A percentile compares a stretch with the other conserved stretches of the same genome.
Conservation (phyloP, 2,113 vertebrate species). For the Xiphophorus maculatus region DNA sequence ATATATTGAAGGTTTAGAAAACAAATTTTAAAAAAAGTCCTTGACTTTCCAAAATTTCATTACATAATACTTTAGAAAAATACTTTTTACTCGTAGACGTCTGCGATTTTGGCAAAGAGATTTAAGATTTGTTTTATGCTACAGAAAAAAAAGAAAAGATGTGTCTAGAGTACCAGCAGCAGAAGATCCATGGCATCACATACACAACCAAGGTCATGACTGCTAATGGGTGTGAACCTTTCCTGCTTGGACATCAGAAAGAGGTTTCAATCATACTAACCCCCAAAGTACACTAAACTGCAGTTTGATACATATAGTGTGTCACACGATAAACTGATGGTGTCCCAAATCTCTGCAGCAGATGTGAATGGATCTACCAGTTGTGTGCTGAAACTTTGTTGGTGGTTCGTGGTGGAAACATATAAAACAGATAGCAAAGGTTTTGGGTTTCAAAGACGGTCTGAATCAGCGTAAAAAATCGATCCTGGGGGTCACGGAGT, state of each 20-base stretch:
- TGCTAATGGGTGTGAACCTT: conserved; percentile 47
- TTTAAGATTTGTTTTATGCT: not conserved
- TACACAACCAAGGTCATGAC: conserved; percentile 45
- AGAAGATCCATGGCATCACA: conserved; percentile 28
- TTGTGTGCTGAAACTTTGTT: conserved; percentile 49
- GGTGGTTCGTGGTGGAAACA: conserved; percentile 61
- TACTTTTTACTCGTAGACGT: not conserved
- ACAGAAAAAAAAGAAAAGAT: conserved; percentile 13
- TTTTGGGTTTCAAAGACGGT: conserved; percentile 67
- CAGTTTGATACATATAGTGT: conserved; percentile 72
- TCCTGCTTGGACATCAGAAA: conserved; percentile 61
- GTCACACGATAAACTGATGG: conserved; percentile 74
- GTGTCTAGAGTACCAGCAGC: conserved; percentile 49
- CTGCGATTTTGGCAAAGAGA: not conserved
- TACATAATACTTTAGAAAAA: not conserved
- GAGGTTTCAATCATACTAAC: conserved; percentile 68
- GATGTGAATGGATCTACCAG: conserved; percentile 68
- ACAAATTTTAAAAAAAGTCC: too few relatives aligned
- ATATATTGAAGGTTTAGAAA: not conserved
- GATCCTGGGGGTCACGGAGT: conserved; percentile 37
- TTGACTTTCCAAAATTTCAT: too few relatives aligned
- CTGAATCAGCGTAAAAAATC: conserved; percentile 46
- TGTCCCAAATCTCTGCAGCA: conserved; percentile 65
- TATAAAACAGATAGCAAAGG: conserved; percentile 69
- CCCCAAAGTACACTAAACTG: conserved; percentile 70